These are phyloP conservation scores for Tipula confusa DNA, from an alignment of 2,888 invertebrate genomes.

Conservation along the genomic window DNA sequence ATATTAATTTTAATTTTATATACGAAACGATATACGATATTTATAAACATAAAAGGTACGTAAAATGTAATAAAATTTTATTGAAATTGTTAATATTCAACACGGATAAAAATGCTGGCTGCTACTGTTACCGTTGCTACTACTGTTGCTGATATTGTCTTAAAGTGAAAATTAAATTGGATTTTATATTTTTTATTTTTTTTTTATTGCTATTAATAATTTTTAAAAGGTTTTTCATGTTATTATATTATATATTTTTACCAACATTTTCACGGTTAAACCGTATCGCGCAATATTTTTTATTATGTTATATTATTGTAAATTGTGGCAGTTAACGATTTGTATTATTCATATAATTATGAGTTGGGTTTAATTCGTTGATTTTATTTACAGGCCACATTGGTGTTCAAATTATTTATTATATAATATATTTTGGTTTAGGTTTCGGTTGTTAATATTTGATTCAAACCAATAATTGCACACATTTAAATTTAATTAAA, in stretches of 20 bases:
- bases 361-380: not conserved
- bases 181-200: not conserved
- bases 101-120: not conserved
- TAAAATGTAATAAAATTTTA: constrained; percentile 12
- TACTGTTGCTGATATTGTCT: too few relatives aligned
- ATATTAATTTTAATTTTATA: constrained; percentile 25
- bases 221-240: constrained; percentile 12
- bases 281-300: not conserved
- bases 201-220: constrained; percentile 20
- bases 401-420: too few relatives aligned
- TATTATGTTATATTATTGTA: not conserved
- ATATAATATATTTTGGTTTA: too few relatives aligned
- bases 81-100: constrained; percentile 12
- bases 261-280: not conserved
- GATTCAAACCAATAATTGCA: too few relatives aligned
- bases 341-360: not conserved
- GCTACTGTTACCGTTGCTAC: too few relatives aligned
- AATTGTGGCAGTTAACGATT: not conserved
- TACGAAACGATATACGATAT: not conserved
- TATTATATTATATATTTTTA: too few relatives aligned
- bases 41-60: not conserved
- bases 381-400: not conserved
- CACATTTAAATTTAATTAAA: too few relatives aligned
- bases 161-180: constrained; percentile 20
- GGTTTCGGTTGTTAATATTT: too few relatives aligned